Evolutionary conservation across 2,888 invertebrate genomes (phyloP).

Genomic region (Drosophila meridionalis): DNA sequence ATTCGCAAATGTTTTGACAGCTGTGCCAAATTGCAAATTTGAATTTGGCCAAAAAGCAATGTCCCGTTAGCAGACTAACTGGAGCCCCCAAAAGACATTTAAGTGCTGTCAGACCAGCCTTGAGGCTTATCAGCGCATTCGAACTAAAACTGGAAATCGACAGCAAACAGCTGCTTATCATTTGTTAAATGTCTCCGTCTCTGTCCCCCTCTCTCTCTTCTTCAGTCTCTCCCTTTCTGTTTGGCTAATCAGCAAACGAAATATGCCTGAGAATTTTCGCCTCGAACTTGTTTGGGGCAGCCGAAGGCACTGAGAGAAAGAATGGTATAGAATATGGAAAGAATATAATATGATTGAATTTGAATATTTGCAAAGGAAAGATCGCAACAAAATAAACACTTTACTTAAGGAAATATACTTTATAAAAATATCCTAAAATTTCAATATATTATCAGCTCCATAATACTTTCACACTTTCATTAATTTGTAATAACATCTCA

Average conservation of each 20-base stretch:
- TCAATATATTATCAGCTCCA: not conserved
- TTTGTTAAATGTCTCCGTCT: constrained; percentile 1
- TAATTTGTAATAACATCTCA: not conserved
- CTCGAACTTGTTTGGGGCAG: constrained; percentile 48
- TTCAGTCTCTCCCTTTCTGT: not conserved
- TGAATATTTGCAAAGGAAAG: not conserved
- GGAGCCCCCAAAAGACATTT: constrained; percentile 6
- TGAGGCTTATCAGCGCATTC: constrained; percentile 29
- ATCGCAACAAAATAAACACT: not conserved
- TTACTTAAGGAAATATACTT: not conserved
- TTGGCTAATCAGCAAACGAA: constrained; percentile 12
- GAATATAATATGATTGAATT: not conserved
- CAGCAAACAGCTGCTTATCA: constrained; percentile 36
- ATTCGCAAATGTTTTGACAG: constrained; percentile 42
- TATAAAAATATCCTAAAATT: not conserved
- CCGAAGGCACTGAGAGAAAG: constrained; percentile 1
- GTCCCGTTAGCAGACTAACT: constrained; percentile 25
- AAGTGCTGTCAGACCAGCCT: constrained; percentile 4
- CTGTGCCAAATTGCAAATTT: constrained; percentile 33
- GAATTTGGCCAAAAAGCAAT: constrained; percentile 22
- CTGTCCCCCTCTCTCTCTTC: not conserved
- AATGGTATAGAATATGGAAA: not conserved
- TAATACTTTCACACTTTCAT: not conserved
- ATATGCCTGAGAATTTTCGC: constrained; percentile 23
- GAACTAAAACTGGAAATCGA: constrained; percentile 12